Evolutionary conservation across 1,140 invertebrate genomes (phyloP), one percentile per base, ranked within the genome.

Genomic region (Aphidius ervi): DNA sequence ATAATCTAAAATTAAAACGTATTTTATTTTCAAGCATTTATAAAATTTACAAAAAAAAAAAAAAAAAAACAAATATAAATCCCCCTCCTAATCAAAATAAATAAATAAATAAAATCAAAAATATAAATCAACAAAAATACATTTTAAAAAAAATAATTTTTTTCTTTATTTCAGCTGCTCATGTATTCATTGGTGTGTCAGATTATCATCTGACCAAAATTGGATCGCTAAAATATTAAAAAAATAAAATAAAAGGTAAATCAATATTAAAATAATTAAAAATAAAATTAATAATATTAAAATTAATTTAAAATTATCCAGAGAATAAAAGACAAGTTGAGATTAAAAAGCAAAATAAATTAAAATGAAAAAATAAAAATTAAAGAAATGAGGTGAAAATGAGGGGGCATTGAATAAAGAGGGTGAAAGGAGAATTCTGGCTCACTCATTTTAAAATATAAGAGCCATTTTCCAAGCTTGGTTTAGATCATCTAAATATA

Each of bases 401-500:
- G 5, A 47, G 55, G 23, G 46, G 16, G 40, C 5, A 9, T 60
- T 20, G 9, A 40, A 50, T 46, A 62, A 61, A 53, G 46, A 48
- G 46, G 23, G 46, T 56, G 56, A 56, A 63, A 61, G 57, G 59
- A 58, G 46, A 56, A 50, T 64, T 68, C 67, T 10, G 52, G 49
- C 10, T 23, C 40, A 54, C 10, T 37, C n/a, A n/a, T n/a, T 10
- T 54, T 7, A 42, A 54, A 10, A 39, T 54, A 40, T 41, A 65
- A 75, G 74, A 77, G 72, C 70, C 71, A 78, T 75, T 80, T 78
- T 77, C 75, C 72, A 76, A 76, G 72, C 75, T 76, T 74, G 71
- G 75, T 80, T 79, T 78, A 78, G 78, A 75, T 67, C 66, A 57
- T 73, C 75, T 80, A 80, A 76, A 74, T 77, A 74, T 80, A 80